Conservation (phyloP, 1,140 invertebrate species). For the Drosophila carrolli region DNA sequence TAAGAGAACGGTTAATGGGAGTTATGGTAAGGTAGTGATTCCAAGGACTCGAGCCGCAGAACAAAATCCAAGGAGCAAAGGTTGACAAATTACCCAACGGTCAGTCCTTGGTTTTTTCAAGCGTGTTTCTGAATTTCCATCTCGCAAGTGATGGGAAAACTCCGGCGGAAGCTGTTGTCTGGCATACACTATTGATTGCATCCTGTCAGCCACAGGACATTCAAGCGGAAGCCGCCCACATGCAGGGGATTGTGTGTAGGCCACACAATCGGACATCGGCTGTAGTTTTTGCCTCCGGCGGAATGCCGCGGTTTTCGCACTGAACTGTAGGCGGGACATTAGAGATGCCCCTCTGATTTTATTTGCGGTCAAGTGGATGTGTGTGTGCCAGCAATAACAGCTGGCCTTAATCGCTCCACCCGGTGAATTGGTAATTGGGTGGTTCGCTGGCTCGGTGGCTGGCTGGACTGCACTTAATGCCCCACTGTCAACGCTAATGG, state of each 20-base stretch:
- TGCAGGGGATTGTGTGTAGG: constrained; percentile 14
- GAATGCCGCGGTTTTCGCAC: constrained; percentile 20
- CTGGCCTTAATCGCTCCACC: constrained; percentile 30
- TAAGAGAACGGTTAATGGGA: not conserved
- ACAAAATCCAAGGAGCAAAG: constrained; percentile 14
- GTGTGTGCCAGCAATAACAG: constrained; percentile 1
- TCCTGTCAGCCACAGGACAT: constrained; percentile 45
- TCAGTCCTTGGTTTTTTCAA: constrained; percentile 7
- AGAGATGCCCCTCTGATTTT: constrained; percentile 12
- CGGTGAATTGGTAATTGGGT: not conserved
- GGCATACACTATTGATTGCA: constrained; percentile 62
- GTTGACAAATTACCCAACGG: constrained; percentile 53
- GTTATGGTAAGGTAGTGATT: not conserved
- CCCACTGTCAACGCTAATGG: constrained; percentile 42
- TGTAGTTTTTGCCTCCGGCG: not conserved
- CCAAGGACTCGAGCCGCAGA: not conserved
- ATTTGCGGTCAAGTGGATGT: constrained; percentile 47
- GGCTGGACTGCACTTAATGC: constrained; percentile 39
- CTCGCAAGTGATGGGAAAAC: not conserved
- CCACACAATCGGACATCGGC: constrained; percentile 21
- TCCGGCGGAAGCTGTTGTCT: not conserved
- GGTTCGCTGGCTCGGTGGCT: not conserved
- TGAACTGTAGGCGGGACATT: constrained; percentile 1
- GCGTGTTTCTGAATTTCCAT: not conserved
- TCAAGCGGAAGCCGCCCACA: not conserved